Percentiles rank a stretch among this genome's conserved stretches.
Evolutionary conservation across 2,888 invertebrate species (phyloP).

Genomic region (Cordilura impudica): DNA sequence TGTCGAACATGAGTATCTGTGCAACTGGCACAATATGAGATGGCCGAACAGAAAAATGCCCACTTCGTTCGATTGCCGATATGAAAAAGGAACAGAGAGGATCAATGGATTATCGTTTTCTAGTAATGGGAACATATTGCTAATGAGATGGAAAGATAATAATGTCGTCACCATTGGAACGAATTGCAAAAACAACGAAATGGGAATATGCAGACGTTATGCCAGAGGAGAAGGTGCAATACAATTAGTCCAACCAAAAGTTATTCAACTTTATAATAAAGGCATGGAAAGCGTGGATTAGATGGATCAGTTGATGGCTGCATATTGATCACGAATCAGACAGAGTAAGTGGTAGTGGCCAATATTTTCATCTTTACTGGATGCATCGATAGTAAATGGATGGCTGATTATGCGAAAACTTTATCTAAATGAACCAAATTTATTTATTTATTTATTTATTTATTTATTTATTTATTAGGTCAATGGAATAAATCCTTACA

Average conservation of each 20-base stretch:
- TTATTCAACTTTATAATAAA: no score
- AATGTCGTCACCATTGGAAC: neutral
- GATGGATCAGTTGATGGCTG: no score
- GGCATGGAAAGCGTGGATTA: no score
- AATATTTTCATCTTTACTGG: no score
- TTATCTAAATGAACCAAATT: conserved; percentile 10
- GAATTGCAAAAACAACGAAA: conserved; percentile 1
- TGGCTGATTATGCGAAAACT: conserved; percentile 22
- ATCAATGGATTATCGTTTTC: no score
- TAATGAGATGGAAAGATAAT: no score
- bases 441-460: neutral
- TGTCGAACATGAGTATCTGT: conserved; percentile 11
- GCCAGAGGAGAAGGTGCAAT: no score
- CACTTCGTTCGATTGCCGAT: no score
- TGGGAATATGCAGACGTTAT: conserved; percentile 2
- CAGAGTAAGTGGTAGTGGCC: neutral
- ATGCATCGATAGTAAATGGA: conserved; percentile 25
- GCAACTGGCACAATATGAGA: conserved; percentile 21
- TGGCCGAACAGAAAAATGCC: conserved; percentile 20
- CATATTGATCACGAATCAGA: neutral
- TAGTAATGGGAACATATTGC: no score
- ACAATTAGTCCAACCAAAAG: no score
- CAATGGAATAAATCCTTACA: no score
- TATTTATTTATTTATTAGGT: conserved; percentile 1
- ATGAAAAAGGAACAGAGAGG: neutral